A percentile compares a stretch with the other conserved stretches of the same genome.
phyloP scores from a whole-genome alignment of 30 jellyfish, hydroid and myxozoan genomes.

The Chrysaora quinquecirrha region DNA sequence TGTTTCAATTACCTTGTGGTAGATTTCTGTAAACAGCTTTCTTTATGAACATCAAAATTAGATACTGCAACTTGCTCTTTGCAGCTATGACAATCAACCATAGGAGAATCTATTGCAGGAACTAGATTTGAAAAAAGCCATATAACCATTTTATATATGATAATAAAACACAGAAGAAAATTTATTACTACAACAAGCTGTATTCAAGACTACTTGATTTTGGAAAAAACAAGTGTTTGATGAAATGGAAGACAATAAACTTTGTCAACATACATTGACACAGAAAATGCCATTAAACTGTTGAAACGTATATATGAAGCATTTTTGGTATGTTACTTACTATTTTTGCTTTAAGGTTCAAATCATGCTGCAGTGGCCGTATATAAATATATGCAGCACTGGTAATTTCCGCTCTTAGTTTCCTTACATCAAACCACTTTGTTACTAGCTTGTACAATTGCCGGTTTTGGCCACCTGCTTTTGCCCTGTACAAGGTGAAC shows the following conservation, averaged over 20 bases:
- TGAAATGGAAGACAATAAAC: neutral
- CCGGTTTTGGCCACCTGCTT: neutral
- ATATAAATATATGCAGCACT: neutral
- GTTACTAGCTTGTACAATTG: neutral
- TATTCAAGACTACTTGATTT: no score
- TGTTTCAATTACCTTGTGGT: neutral
- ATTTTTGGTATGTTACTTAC: neutral
- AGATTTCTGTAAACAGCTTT: neutral
- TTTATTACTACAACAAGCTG: neutral
- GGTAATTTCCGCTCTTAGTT: neutral
- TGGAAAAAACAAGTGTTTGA: neutral
- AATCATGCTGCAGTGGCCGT: conserved; percentile 1
- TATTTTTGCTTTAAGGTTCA: neutral
- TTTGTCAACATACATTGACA: neutral
- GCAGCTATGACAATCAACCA: neutral
- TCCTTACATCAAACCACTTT: neutral
- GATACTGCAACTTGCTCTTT: neutral
- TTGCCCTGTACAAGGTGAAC: neutral
- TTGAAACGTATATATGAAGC: no score
- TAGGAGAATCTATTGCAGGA: neutral
- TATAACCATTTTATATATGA: neutral
- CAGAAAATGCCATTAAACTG: neutral
- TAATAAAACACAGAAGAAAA: no score
- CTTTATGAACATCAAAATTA: neutral
- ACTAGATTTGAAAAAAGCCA: neutral